Base-by-base conservation (phyloP, 2,113 vertebrate species). In the Parus major region DNA sequence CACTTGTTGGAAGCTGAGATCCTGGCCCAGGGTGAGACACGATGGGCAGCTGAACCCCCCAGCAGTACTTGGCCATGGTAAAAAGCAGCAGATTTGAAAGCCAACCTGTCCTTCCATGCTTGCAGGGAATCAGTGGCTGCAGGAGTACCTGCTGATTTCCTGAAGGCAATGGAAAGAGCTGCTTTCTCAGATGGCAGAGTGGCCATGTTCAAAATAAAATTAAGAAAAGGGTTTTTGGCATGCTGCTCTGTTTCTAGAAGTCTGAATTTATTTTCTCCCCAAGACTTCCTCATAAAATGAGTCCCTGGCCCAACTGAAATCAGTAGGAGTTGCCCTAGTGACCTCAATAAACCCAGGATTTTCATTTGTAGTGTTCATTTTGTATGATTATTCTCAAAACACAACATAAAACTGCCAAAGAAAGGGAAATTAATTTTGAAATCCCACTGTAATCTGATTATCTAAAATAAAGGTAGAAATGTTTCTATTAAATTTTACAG, bases 361-460 rank as follows among this genome's bases (percentile, higher is more conserved):
- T 95, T 87, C 47, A 46, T 92, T 72, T 80, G 60, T 39, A 52
- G 24, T 55, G 29, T 78, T 88, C 72, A 47, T 33, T 95, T 95
- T 63, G 19, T 63, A 55, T 92, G 76, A 90, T 90, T 90, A 66
- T 89, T 92, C 65, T 50, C 63, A 72, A 76, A 89, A 87, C 56
- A 61, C 29, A 76, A 44, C 61, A 75, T 68, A 70, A 75, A 96
- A 65, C 68, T 90, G 42, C 57, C 24, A 29, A 89, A 92, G 80
- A 91, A 92, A 82, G 33, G 73, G 53, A 95, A 96, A 84, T 82
- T 84, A 81, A 88, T 94, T 95, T 91, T 93, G 24, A 93, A 93
- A 93, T 95, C 53, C 33, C 35, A 24, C 61, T 79, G 49, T 95
- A 93, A 95, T 93, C 89, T 91, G 84, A 84, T 92, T 96, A 82